phyloP scores from a whole-genome alignment of 2,113 vertebrate genomes.

The Thalassarche chlororhynchos region DNA sequence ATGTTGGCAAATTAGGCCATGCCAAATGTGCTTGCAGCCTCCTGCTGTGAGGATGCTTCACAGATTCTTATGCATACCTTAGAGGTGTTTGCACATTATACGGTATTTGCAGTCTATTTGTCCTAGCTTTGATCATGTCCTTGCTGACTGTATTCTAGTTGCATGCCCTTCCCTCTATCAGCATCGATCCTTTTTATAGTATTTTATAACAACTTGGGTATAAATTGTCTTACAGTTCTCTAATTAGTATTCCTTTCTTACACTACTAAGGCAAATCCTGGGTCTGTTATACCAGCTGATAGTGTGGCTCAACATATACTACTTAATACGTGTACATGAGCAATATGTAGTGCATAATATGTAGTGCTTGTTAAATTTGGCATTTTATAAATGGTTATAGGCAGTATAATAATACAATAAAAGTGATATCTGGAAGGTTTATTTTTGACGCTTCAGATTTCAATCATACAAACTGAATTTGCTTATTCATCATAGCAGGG shows the following conservation, averaged over 20 bases:
- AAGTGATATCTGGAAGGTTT: background rate
- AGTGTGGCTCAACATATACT: background rate
- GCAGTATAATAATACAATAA: background rate
- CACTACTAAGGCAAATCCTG: background rate
- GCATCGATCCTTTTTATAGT: background rate
- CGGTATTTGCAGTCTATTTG: slow-evolving; percentile 11
- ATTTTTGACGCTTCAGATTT: background rate
- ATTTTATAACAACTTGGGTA: background rate
- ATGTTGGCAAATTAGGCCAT: background rate
- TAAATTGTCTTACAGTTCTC: background rate
- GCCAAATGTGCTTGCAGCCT: background rate
- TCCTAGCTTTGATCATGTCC: slow-evolving; percentile 44
- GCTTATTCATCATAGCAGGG: background rate
- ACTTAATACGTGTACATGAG: background rate
- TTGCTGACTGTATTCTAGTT: background rate
- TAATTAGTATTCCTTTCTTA: slow-evolving; percentile 2
- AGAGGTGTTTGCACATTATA: slow-evolving; percentile 6
- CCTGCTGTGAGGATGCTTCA: slow-evolving; percentile 7
- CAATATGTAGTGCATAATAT: background rate
- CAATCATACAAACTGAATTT: background rate
- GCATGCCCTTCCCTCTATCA: background rate
- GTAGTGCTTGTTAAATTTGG: background rate
- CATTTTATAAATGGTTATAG: background rate
- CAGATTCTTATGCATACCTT: background rate
- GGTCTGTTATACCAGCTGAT: background rate